phyloP scores from a whole-genome alignment of 2,113 vertebrate genomes.

The Guaruba guarouba region DNA sequence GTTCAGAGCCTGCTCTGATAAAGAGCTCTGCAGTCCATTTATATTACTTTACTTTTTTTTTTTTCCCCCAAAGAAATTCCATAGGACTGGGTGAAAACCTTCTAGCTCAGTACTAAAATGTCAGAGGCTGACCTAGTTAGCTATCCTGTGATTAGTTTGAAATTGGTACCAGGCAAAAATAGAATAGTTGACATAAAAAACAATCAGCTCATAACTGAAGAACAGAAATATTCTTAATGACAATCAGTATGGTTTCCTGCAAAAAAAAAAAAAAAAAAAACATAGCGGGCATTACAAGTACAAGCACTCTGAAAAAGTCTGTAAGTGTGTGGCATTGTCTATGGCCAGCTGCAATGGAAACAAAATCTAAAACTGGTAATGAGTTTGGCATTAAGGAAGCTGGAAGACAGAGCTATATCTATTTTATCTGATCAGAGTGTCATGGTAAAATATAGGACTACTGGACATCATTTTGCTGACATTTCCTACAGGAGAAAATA shows the following conservation, averaged over 20 bases:
- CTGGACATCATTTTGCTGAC: constrained; percentile 13
- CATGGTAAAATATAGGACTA: neutral
- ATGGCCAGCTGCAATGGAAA: neutral
- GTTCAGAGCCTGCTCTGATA: neutral
- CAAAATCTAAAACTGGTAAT: neutral
- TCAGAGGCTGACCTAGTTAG: neutral
- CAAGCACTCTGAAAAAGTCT: neutral
- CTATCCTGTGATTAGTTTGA: neutral
- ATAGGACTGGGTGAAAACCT: neutral
- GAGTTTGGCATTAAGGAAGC: neutral
- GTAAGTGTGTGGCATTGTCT: neutral
- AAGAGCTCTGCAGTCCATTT: neutral
- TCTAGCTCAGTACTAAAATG: neutral
- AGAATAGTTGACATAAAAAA: neutral
- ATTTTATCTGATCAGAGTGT: constrained; percentile 15
- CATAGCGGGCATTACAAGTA: neutral
- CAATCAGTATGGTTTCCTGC: neutral
- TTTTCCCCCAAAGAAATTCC: neutral
- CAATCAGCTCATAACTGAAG: neutral
- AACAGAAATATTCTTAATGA: neutral
- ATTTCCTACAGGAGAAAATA: constrained; percentile 25
- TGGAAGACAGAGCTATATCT: neutral
- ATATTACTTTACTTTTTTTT: neutral
- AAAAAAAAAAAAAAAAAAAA: neutral
- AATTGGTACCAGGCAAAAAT: neutral